phyloP scores from a whole-genome alignment of 2,888 invertebrate species.

The Hirudinaria manillensis region DNA sequence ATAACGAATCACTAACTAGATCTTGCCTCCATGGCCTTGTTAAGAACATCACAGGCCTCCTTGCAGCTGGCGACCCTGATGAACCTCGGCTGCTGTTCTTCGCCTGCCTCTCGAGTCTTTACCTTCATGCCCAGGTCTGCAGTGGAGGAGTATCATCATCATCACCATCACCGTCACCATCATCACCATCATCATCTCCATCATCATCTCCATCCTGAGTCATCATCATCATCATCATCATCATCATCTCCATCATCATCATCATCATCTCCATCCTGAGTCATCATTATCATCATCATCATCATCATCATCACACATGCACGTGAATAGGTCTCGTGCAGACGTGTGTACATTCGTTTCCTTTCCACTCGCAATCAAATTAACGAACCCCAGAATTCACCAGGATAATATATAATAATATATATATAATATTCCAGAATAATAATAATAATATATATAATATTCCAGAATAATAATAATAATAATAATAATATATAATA shows the following conservation, averaged over 20 bases:
- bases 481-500: too few relatives aligned
- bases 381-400: too few relatives aligned
- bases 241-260: constrained; percentile 11
- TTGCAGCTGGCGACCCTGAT: neutral
- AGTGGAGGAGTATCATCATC: neutral
- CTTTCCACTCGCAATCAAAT: too few relatives aligned
- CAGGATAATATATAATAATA: too few relatives aligned
- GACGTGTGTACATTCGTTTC: too few relatives aligned
- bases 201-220: too few relatives aligned
- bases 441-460: too few relatives aligned
- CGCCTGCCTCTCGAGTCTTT: neutral
- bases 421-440: too few relatives aligned
- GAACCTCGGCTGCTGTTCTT: neutral
- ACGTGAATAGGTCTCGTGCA: too few relatives aligned
- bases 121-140: too few relatives aligned
- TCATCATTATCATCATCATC: constrained; percentile 5
- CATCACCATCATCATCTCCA: neutral
- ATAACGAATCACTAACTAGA: neutral
- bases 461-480: too few relatives aligned
- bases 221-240: neutral
- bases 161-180: constrained; percentile 7
- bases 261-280: constrained; percentile 3
- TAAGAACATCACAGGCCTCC: neutral
- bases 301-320: constrained; percentile 11
- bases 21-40: neutral